A percentile compares a stretch with the other conserved stretches of the same genome.
phyloP scores from a whole-genome alignment of 2,113 vertebrate species.

The Ascaphus truei region DNA sequence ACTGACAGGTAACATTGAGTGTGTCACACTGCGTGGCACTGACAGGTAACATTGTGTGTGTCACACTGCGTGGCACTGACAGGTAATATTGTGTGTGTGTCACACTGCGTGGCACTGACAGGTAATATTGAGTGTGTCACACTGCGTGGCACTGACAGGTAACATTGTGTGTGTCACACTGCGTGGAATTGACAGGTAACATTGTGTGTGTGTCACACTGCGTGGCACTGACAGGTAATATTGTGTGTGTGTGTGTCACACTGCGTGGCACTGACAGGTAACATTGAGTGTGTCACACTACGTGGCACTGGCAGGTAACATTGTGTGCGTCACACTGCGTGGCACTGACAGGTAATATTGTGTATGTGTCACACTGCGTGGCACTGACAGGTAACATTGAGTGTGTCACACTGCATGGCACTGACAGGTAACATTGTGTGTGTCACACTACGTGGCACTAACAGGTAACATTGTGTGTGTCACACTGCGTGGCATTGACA shows the following conservation, averaged over 20 bases:
- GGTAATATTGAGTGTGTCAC: slow-evolving; percentile 58
- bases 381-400: not conserved
- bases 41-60: not conserved
- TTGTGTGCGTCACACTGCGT: slow-evolving; percentile 93
- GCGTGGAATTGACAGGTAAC: slow-evolving; percentile 51
- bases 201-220: slow-evolving; percentile 93
- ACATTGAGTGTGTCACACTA: not conserved
- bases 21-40: not conserved
- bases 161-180: not conserved
- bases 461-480: slow-evolving; percentile 69
- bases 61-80: not conserved
- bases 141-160: not conserved
- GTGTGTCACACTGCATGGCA: not conserved
- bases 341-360: slow-evolving; percentile 83
- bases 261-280: not conserved
- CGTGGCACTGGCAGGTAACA: not conserved
- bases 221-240: slow-evolving; percentile 90
- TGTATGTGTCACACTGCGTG: not conserved
- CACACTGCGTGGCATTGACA: not conserved
- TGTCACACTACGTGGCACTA: slow-evolving; percentile 92
- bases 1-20: slow-evolving; percentile 77
- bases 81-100: slow-evolving; percentile 75
- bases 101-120: slow-evolving; percentile 92
- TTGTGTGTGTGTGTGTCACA: not conserved
- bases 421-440: slow-evolving; percentile 61